Base-by-base conservation (phyloP, 2,888 invertebrate genomes). In the Macrosoma leucophasiata region DNA sequence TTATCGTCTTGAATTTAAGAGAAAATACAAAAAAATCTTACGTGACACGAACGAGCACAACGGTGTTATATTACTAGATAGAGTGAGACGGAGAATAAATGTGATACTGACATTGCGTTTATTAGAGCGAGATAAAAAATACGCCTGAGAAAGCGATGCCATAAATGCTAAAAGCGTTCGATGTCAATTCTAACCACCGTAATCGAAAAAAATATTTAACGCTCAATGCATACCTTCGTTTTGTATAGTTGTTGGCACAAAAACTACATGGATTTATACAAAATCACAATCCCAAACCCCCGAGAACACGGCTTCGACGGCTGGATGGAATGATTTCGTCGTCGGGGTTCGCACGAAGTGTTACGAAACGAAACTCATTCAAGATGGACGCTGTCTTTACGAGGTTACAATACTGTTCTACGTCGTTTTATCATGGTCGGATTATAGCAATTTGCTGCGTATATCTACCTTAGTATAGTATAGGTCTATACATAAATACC, bases 261-360 rank as follows among this genome's bases (percentile, higher is more conserved):
- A 64, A 66, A 72, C 73, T 74, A 64, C 66, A 62, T 65, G 71
- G 65, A 71, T 76, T 76, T 72, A 68, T 70, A 67, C 62, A 76
- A 73, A 75, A 78, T 75, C 77, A 74, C 77, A 72, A 76, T 77
- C 69, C 75, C 71, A 79, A 79, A 75, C 81, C 82, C 79, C 79
- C 75, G 72, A 81, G 78, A 81, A 81, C 74, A 73, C 79, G 73
- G 78, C 82, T 79, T 78, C 82, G 79, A 84, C 81, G 82, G 79
- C 82, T 82, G 82, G 82, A 82, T 84, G 82, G 82, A 84, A 84
- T 82, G 79, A 81, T 79, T 82, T 84, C 74, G 79, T 79, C 82
- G 81, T 77, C 79, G 81, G 62, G 62, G 62, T 62, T 62, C 62
- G 52, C 82, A 82, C 76, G 76, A 71, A 75, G 73, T 71, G 67